These are phyloP conservation scores for Alsophila aescularia DNA, from an alignment of 2,888 invertebrate species.

Conservation along the genomic window DNA sequence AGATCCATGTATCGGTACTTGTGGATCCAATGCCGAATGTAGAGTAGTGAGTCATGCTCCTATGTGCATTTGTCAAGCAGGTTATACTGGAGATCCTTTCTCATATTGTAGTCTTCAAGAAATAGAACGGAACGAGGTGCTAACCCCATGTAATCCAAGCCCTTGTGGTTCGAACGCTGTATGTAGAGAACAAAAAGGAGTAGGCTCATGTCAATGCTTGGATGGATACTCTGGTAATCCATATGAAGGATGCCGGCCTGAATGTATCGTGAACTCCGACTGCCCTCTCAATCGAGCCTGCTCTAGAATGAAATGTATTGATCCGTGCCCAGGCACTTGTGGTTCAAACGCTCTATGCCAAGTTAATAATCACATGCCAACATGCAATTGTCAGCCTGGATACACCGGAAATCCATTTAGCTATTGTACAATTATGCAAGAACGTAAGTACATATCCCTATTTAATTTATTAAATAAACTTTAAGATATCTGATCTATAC, in stretches of 20 bases:
- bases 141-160: constrained; percentile 86
- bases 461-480: not conserved
- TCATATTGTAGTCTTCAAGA: constrained; percentile 82
- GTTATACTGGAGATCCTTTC: constrained; percentile 91
- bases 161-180: constrained; percentile 87
- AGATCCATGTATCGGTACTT: constrained; percentile 89
- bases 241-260: constrained; percentile 90
- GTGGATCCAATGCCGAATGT: constrained; percentile 90
- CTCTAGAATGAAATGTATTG: constrained; percentile 88
- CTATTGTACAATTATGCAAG: constrained; percentile 79
- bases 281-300: constrained; percentile 89
- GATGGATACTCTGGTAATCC: constrained; percentile 89
- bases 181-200: constrained; percentile 85
- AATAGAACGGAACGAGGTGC: constrained; percentile 64
- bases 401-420: constrained; percentile 88
- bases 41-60: constrained; percentile 90
- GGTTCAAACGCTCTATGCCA: constrained; percentile 89
- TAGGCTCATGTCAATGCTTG: constrained; percentile 88
- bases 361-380: constrained; percentile 90
- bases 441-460: constrained; percentile 62
- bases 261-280: constrained; percentile 89
- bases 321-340: constrained; percentile 92
- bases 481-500: too few species aligned
- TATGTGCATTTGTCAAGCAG: constrained; percentile 87
- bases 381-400: constrained; percentile 87